These are phyloP conservation scores for Neostethus bicornis DNA, from an alignment of 2,797 vertebrate species.

Conservation along the genomic window DNA sequence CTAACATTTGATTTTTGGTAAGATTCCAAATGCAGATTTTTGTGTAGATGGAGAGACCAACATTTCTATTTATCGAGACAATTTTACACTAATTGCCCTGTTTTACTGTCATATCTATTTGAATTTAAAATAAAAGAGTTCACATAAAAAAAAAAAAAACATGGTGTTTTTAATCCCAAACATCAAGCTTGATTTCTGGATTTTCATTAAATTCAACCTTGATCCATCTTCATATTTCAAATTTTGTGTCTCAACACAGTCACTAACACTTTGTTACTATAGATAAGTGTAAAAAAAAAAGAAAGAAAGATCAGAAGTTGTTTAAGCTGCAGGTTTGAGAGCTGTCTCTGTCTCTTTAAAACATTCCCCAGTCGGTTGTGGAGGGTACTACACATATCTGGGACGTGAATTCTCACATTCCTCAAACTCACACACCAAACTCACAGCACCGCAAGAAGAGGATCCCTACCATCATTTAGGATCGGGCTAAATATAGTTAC, in stretches of 20 bases:
- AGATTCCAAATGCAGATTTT: background rate
- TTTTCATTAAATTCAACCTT: too few relatives aligned
- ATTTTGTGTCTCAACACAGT: background rate
- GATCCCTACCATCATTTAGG: slow-evolving; percentile 31
- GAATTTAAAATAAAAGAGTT: too few relatives aligned
- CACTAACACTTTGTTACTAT: too few relatives aligned
- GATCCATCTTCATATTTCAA: too few relatives aligned
- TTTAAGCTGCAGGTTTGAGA: background rate
- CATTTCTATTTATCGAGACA: too few relatives aligned
- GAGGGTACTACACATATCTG: slow-evolving; percentile 58
- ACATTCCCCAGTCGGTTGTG: slow-evolving; percentile 51
- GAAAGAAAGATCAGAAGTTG: background rate
- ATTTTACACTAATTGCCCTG: too few relatives aligned
- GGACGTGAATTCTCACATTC: slow-evolving; percentile 38
- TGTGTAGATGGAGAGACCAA: background rate
- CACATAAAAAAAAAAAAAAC: too few relatives aligned
- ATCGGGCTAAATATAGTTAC: slow-evolving; percentile 32
- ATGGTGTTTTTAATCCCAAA: background rate
- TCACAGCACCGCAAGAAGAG: slow-evolving; percentile 14
- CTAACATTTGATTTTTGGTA: background rate
- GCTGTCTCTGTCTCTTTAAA: slow-evolving; percentile 75
- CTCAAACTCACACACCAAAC: slow-evolving; percentile 40
- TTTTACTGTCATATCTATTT: too few relatives aligned
- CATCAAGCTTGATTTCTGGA: too few relatives aligned
- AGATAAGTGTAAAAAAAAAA: too few relatives aligned